Percentiles rank a stretch among this genome's conserved stretches.
These are phyloP conservation scores for Stenoptilia bipunctidactyla DNA, from an alignment of 2,888 invertebrate genomes.

Conservation along the genomic window DNA sequence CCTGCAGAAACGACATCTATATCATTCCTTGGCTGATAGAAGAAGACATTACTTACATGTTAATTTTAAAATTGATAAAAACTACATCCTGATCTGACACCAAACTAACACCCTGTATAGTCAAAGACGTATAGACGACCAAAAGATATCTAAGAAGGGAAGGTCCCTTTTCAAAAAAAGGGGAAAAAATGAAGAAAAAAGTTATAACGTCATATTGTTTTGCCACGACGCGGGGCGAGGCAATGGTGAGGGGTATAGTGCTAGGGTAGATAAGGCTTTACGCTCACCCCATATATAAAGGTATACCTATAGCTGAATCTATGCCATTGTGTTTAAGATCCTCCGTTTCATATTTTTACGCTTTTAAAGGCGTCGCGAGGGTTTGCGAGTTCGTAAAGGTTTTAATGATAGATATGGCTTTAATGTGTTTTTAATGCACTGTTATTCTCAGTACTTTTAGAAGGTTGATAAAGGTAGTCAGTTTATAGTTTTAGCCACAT, in stretches of 20 bases:
- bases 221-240: slow-evolving; percentile 50
- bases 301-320: slow-evolving; percentile 22
- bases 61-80: too few species aligned
- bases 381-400: neutral
- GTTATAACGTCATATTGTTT: slow-evolving; percentile 71
- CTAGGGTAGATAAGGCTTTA: slow-evolving; percentile 58
- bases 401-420: too few species aligned
- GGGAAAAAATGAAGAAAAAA: slow-evolving; percentile 65
- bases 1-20: too few species aligned
- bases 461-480: too few species aligned
- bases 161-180: slow-evolving; percentile 59
- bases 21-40: too few species aligned
- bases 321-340: slow-evolving; percentile 40
- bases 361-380: neutral
- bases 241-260: slow-evolving; percentile 43
- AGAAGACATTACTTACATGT: too few species aligned
- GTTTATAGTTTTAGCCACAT: too few species aligned
- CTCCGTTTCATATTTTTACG: slow-evolving; percentile 34
- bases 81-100: slow-evolving; percentile 15
- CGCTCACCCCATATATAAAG: slow-evolving; percentile 38
- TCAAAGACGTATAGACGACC: slow-evolving; percentile 42
- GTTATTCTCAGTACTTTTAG: too few species aligned
- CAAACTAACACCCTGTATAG: slow-evolving; percentile 38
- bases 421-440: too few species aligned
- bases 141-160: slow-evolving; percentile 47